phyloP scores from a whole-genome alignment of 2,888 invertebrate genomes.

The Eurois occulta region DNA sequence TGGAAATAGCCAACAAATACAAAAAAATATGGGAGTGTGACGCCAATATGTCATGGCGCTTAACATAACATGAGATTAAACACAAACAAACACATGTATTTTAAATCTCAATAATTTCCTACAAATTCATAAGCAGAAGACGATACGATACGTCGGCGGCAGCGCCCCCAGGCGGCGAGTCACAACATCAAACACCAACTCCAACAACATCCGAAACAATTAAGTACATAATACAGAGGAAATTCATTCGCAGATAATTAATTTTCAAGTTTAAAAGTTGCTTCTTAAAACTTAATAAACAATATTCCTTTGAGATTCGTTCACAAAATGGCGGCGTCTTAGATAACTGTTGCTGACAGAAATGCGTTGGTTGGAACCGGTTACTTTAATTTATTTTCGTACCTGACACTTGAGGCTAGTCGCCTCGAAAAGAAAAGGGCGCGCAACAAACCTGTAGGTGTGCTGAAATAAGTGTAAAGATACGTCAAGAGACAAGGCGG shows the following conservation, averaged over 20 bases:
- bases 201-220: conserved; percentile 66
- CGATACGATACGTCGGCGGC: conserved; percentile 35
- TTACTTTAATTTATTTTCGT: not conserved
- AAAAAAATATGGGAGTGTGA: not conserved
- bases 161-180: conserved; percentile 46
- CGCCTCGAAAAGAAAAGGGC: not conserved
- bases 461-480: too few relatives aligned
- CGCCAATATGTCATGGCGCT: not conserved
- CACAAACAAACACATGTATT: conserved; percentile 35
- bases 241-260: conserved; percentile 70
- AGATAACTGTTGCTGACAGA: conserved; percentile 11
- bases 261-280: conserved; percentile 67
- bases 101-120: conserved; percentile 33
- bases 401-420: not conserved
- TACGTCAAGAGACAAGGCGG: not conserved
- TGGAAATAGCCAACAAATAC: not conserved
- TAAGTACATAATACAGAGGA: conserved; percentile 67
- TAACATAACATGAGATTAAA: conserved; percentile 12
- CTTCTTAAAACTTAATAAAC: conserved; percentile 63
- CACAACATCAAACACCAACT: conserved; percentile 67
- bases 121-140: conserved; percentile 26
- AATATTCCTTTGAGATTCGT: conserved; percentile 60
- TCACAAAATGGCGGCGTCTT: conserved; percentile 30
- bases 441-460: too few relatives aligned
- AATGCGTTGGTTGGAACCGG: not conserved